These are phyloP conservation scores for Pantherophis vulpinus DNA, from an alignment of 2,797 vertebrate species.

Conservation along the genomic window DNA sequence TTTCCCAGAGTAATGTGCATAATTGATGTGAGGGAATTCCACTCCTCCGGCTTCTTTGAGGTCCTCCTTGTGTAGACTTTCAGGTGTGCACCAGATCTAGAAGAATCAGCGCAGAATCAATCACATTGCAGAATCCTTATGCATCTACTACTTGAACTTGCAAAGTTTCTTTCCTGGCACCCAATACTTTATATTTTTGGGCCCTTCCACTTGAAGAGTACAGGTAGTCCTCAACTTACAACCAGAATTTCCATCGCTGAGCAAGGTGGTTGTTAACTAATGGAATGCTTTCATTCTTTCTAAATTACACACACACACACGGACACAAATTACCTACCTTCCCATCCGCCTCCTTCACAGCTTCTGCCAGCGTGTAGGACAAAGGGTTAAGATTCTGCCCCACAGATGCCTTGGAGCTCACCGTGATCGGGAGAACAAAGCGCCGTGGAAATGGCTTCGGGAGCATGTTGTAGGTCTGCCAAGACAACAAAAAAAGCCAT, in stretches of 20 bases:
- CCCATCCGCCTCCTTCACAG: conserved; percentile 75
- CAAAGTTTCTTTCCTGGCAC: background rate
- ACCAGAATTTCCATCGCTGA: background rate
- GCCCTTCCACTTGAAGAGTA: background rate
- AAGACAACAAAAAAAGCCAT: conserved; percentile 24
- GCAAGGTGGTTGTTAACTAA: background rate
- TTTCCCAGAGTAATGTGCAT: conserved; percentile 73
- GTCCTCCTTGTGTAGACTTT: conserved; percentile 82
- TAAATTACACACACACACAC: background rate
- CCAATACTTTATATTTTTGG: too few species aligned
- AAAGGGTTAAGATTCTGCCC: conserved; percentile 81
- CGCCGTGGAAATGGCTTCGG: conserved; percentile 76
- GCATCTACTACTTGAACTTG: background rate
- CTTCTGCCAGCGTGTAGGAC: conserved; percentile 75
- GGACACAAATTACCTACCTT: conserved; percentile 68
- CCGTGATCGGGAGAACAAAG: conserved; percentile 85
- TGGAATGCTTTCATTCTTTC: background rate
- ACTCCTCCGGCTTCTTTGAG: conserved; percentile 81
- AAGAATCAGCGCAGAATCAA: background rate
- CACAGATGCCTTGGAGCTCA: conserved; percentile 68
- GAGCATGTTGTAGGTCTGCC: conserved; percentile 75
- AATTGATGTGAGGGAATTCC: conserved; percentile 95
- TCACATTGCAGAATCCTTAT: background rate
- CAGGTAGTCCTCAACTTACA: background rate
- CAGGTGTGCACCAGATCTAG: conserved; percentile 86